Percentiles rank a stretch among this genome's conserved stretches.
phyloP scores from a whole-genome alignment of 2,113 vertebrate genomes.

The Lasiurus borealis region DNA sequence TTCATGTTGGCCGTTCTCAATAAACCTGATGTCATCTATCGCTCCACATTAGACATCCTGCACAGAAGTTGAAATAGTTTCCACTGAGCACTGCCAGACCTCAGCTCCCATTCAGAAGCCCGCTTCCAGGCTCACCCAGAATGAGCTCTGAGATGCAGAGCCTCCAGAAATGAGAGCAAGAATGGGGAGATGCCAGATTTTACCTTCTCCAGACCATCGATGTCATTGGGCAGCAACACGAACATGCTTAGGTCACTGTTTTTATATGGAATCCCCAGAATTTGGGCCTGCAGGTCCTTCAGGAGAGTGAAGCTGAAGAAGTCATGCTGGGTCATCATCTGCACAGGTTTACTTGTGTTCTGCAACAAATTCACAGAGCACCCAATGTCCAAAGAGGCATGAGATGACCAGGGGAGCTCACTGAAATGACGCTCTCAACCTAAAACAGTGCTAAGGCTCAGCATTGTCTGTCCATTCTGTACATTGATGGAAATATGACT shows the following conservation, averaged over 20 bases:
- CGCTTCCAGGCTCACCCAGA: neutral
- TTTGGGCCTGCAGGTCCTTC: slow-evolving; percentile 84
- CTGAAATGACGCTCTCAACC: neutral
- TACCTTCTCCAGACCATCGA: slow-evolving; percentile 78
- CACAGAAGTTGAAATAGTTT: neutral
- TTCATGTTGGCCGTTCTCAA: neutral
- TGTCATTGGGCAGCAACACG: slow-evolving; percentile 71
- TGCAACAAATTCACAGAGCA: slow-evolving; percentile 69
- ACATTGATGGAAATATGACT: neutral
- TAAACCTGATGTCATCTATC: neutral
- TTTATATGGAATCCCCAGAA: slow-evolving; percentile 89
- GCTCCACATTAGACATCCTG: neutral
- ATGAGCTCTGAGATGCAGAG: neutral
- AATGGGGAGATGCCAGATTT: neutral
- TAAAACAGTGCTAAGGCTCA: neutral
- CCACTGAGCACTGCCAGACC: too few relatives aligned
- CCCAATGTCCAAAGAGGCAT: neutral
- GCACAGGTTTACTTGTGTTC: slow-evolving; percentile 85
- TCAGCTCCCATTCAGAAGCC: neutral
- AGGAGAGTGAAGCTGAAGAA: slow-evolving; percentile 79
- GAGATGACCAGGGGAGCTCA: neutral
- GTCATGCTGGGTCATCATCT: slow-evolving; percentile 86
- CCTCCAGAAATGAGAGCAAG: neutral
- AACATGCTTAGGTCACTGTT: slow-evolving; percentile 75
- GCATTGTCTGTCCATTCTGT: rapidly evolving